Evolutionary conservation across 2,113 vertebrate species (phyloP), one percentile per base, ranked within the genome.

Genomic region (Crotalus viridis): DNA sequence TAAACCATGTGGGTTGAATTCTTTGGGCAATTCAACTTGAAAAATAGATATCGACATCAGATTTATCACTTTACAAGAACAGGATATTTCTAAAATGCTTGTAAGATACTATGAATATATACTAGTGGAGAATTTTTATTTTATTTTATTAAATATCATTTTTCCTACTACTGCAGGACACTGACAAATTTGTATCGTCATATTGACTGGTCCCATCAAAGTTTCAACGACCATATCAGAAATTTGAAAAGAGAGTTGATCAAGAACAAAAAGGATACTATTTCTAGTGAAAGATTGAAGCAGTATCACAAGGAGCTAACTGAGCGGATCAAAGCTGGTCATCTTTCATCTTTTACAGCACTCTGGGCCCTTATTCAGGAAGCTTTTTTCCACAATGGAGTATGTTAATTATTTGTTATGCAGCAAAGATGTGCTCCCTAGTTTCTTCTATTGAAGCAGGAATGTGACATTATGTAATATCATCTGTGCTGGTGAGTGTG

Each of bases 281-380:
- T 98, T 95, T 98, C 97, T 61, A 5, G 95, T 1, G 94, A 97
- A 2, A 88, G 87, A 21, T 93, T 98, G 88, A 96, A 93, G 0
- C 95, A 95, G 92, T 98, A 97, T 93, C 96, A 86, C 33, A 93
- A 91, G 87, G 97, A 97, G 86, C 94, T 98, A 0, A 48, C 94
- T 87, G 95, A 96, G 33, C 95, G 97, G 64, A 94, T 94, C 9
- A 91, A 97, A 92, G 96, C 95, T 89, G 97, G 98, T 13, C 95
- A 97, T 5, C 69, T 95, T 24, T 48, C 94, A 3, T 98, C 97
- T 56, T 97, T 97, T 64, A 97, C 97, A 81, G 97, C 97, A 57
- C 95, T 98, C 54, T 98, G 98, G 98, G 97, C 97, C 10, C 97
- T 98, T 10, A 94, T 98, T 95, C 96, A 98, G 93, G 98, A 98